Evolutionary conservation across 1,140 invertebrate genomes (phyloP).

Genomic region (Brachionus plicatilis): DNA sequence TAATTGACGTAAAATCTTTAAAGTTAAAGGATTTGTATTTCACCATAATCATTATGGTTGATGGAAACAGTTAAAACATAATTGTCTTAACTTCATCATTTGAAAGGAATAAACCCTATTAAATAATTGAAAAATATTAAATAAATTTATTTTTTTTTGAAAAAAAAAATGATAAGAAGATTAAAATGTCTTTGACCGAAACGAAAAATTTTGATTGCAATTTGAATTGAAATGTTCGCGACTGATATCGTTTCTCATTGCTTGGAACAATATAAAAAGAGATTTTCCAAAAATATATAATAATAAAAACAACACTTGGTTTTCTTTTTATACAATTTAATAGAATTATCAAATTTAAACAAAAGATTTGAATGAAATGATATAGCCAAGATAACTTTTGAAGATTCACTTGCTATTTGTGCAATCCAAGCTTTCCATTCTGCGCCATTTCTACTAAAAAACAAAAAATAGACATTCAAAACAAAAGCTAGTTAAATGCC

Average conservation of each 20-base stretch:
- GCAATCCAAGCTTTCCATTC: not conserved
- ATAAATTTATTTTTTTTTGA: not conserved
- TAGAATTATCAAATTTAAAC: not conserved
- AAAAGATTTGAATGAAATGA: not conserved
- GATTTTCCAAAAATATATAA: not conserved
- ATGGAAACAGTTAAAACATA: no score
- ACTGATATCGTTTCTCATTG: not conserved
- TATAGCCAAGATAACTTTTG: not conserved
- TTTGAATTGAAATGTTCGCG: not conserved
- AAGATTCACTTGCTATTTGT: not conserved
- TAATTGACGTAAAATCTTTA: no score
- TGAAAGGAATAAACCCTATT: no score
- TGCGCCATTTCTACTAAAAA: not conserved
- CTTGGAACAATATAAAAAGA: not conserved
- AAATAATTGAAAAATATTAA: not conserved
- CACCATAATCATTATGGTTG: no score
- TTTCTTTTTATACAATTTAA: not conserved
- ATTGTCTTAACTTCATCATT: no score
- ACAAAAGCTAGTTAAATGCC: not conserved
- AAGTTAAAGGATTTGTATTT: no score
- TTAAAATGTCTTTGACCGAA: not conserved
- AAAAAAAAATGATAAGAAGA: not conserved
- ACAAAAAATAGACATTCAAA: not conserved
- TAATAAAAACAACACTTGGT: not conserved
- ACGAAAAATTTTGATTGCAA: not conserved